phyloP scores from a whole-genome alignment of 2,113 vertebrate genomes.

The Lagopus muta region DNA sequence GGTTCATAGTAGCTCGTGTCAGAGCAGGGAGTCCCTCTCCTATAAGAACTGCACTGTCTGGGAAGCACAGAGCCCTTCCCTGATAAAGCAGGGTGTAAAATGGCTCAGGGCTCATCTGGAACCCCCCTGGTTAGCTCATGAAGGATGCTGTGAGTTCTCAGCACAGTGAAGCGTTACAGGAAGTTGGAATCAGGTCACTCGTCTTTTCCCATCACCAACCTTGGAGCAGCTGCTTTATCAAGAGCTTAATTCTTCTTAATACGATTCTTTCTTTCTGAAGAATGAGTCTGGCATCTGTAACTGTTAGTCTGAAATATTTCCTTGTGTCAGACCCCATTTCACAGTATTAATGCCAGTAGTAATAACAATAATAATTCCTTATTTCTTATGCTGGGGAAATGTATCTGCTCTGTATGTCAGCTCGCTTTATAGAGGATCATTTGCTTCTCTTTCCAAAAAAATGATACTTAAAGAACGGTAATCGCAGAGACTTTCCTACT shows the following conservation, averaged over 20 bases:
- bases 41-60: too few relatives aligned
- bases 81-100: not conserved
- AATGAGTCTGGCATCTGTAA: not conserved
- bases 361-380: not conserved
- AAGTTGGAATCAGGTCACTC: not conserved
- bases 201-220: not conserved
- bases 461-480: not conserved
- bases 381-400: not conserved
- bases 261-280: not conserved
- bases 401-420: not conserved
- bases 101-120: not conserved
- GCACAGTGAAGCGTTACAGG: too few relatives aligned
- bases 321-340: accelerated
- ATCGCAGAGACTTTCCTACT: not conserved
- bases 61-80: not conserved
- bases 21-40: not conserved
- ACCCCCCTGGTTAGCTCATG: not conserved
- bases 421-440: not conserved
- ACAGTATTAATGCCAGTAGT: not conserved
- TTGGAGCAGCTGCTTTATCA: not conserved
- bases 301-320: not conserved
- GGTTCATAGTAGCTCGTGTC: not conserved
- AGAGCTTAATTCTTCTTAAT: not conserved
- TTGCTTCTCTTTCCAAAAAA: not conserved
- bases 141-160: accelerated